Evolutionary conservation across 2,888 invertebrate genomes (phyloP).

Genomic region (Blomia tropicalis): DNA sequence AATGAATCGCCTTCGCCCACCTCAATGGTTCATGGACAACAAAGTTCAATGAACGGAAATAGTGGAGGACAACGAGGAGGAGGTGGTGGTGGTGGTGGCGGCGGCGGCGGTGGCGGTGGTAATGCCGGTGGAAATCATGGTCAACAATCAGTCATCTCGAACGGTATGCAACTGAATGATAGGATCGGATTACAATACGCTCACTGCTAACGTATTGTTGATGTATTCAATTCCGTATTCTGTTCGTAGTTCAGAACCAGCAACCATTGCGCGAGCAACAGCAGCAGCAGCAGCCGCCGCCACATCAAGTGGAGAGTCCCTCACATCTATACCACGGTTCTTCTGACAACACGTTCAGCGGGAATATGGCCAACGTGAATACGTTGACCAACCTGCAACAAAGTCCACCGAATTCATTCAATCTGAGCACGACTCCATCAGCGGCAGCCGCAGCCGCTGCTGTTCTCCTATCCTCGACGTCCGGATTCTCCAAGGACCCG

Average conservation of each 20-base stretch:
- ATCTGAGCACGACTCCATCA: background rate
- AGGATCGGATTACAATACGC: background rate
- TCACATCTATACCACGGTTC: background rate
- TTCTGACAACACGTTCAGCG: background rate
- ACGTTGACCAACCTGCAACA: background rate
- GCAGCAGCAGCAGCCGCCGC: background rate
- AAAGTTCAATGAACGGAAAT: background rate
- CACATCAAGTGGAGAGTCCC: background rate
- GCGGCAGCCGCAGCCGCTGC: constrained; percentile 7
- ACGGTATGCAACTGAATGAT: background rate
- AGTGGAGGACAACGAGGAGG: too few species aligned
- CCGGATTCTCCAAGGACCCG: background rate
- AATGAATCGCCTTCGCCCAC: background rate
- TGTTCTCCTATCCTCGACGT: background rate
- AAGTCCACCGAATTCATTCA: background rate
- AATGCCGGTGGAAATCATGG: too few species aligned
- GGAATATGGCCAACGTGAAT: background rate
- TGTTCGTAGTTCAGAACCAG: background rate
- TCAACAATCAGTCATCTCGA: background rate
- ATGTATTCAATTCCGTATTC: background rate
- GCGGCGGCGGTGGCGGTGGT: too few species aligned
- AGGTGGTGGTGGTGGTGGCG: too few species aligned
- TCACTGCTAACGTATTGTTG: background rate
- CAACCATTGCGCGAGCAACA: background rate
- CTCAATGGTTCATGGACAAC: background rate